Evolutionary conservation across 2,113 vertebrate species (phyloP).

Genomic region (Pseudorasbora parva): DNA sequence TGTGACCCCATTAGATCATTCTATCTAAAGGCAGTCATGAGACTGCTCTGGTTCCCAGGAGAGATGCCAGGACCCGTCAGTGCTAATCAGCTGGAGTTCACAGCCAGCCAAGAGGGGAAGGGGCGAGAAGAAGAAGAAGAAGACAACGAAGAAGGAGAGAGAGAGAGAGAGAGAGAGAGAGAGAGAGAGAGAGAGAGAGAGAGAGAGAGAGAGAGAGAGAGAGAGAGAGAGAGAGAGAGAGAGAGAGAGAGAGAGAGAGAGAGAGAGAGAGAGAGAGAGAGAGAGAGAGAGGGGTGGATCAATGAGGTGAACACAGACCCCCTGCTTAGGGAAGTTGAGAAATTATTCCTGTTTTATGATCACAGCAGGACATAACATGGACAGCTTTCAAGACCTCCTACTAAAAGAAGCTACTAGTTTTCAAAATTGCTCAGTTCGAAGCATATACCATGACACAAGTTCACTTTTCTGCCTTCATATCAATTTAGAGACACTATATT

Average conservation of each 20-base stretch:
- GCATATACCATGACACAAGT: neutral
- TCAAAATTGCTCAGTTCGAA: neutral
- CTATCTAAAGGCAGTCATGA: constrained; percentile 69
- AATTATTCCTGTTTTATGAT: constrained; percentile 39
- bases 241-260: constrained; percentile 3
- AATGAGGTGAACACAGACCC: neutral
- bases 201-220: neutral
- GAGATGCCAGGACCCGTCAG: constrained; percentile 66
- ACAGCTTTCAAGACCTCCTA: constrained; percentile 36
- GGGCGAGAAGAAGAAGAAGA: constrained; percentile 36
- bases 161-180: neutral
- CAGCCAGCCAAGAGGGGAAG: constrained; percentile 49
- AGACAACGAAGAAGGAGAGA: too few relatives aligned
- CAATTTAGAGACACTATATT: neutral
- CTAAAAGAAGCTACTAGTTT: constrained; percentile 9
- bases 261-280: constrained; percentile 7
- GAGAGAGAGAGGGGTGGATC: neutral
- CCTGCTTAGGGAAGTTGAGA: constrained; percentile 6
- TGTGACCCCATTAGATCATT: constrained; percentile 75
- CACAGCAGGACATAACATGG: constrained; percentile 38
- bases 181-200: neutral
- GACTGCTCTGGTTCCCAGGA: constrained; percentile 64
- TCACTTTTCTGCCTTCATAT: neutral
- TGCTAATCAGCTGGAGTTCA: constrained; percentile 64
- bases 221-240: neutral